phyloP scores from a whole-genome alignment of 2,113 vertebrate species.

The Oryzias curvinotus region DNA sequence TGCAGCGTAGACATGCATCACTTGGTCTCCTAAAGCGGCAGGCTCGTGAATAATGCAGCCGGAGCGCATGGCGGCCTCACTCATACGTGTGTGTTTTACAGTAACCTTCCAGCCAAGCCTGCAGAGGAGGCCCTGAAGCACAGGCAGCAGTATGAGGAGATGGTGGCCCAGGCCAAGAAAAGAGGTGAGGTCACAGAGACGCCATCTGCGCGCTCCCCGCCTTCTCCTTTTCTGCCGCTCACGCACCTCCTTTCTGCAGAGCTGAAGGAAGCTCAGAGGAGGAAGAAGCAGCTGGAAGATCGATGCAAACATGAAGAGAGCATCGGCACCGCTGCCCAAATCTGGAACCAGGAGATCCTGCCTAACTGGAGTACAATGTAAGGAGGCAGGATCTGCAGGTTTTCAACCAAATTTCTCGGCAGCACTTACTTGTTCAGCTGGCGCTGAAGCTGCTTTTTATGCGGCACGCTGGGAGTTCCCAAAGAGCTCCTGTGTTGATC shows the following conservation, averaged over 20 bases:
- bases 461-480: too few relatives aligned
- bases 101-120: slow-evolving; percentile 95
- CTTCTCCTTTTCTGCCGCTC: not conserved
- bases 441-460: too few relatives aligned
- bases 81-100: slow-evolving; percentile 54
- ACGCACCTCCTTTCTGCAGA: slow-evolving; percentile 69
- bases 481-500: too few relatives aligned
- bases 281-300: slow-evolving; percentile 87
- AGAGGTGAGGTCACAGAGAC: slow-evolving; percentile 78
- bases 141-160: slow-evolving; percentile 93
- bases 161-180: slow-evolving; percentile 95
- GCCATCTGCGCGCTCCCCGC: not conserved
- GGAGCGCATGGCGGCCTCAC: not conserved
- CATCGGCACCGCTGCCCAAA: slow-evolving; percentile 87
- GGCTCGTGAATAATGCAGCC: slow-evolving; percentile 66
- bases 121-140: slow-evolving; percentile 94
- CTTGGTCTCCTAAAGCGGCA: not conserved
- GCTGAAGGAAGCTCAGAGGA: slow-evolving; percentile 88
- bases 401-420: too few relatives aligned
- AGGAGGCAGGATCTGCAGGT: slow-evolving; percentile 46
- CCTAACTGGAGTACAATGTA: slow-evolving; percentile 92
- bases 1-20: not conserved
- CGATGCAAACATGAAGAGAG: slow-evolving; percentile 89
- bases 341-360: slow-evolving; percentile 91
- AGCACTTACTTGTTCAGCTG: too few relatives aligned